A percentile compares a stretch with the other conserved stretches of the same genome.
Conservation (phyloP, 2,797 vertebrate species). For the Apogon talboti region DNA sequence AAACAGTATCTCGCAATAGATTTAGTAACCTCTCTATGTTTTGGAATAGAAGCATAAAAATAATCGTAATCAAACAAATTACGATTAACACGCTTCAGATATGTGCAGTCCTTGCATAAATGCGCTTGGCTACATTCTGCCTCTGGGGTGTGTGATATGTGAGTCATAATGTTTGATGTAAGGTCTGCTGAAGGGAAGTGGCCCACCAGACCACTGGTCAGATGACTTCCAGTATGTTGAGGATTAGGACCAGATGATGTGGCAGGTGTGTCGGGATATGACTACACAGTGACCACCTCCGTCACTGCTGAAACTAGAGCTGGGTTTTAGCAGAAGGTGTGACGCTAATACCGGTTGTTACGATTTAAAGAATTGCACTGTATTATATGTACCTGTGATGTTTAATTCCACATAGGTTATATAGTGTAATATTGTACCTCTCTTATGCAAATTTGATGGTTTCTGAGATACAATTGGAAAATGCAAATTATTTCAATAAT, state of each 20-base stretch:
- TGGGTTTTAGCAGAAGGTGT: background rate
- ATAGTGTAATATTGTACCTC: too few relatives aligned
- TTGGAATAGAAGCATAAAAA: too few relatives aligned
- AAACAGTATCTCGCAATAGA: too few relatives aligned
- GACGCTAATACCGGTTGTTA: background rate
- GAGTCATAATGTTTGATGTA: slow-evolving; percentile 81
- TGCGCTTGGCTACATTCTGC: too few relatives aligned
- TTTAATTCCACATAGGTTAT: background rate
- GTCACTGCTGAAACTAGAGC: slow-evolving; percentile 15
- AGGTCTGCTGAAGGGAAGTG: slow-evolving; percentile 78
- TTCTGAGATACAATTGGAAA: background rate
- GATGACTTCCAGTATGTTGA: slow-evolving; percentile 84
- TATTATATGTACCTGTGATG: background rate
- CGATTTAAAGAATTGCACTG: too few relatives aligned
- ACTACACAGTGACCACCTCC: slow-evolving; percentile 52
- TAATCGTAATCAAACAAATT: too few relatives aligned
- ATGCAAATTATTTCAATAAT: background rate
- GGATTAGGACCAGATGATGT: slow-evolving; percentile 81
- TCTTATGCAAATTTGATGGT: background rate
- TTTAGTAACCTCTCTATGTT: too few relatives aligned
- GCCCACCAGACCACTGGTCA: slow-evolving; percentile 77
- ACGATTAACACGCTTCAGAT: too few relatives aligned
- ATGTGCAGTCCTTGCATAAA: too few relatives aligned
- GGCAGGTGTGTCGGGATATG: slow-evolving; percentile 79
- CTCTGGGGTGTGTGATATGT: slow-evolving; percentile 65